Percentiles rank a stretch among this genome's conserved stretches.
Conservation (phyloP, 2,113 vertebrate species). For the Setophaga coronata region DNA sequence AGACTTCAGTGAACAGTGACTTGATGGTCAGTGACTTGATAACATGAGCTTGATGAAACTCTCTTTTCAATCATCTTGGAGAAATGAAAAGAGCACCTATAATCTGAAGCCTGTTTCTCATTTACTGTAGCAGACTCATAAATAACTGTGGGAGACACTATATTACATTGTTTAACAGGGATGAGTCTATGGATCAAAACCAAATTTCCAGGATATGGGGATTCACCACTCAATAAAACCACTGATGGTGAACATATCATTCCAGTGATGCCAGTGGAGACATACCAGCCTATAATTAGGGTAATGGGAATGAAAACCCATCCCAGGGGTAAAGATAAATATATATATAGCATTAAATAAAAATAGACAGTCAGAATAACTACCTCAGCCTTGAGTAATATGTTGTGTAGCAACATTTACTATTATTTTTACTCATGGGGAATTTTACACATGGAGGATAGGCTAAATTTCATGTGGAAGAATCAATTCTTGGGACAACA, state of each 20-base stretch:
- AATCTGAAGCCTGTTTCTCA: background rate
- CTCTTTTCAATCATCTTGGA: background rate
- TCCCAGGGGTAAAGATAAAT: background rate
- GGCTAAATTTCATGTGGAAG: constrained; percentile 9
- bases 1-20: background rate
- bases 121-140: background rate
- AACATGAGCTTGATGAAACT: background rate
- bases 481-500: constrained; percentile 23
- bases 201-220: background rate
- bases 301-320: constrained; percentile 6
- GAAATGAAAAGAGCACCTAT: background rate
- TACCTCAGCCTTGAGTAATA: background rate
- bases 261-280: background rate
- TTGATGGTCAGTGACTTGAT: background rate
- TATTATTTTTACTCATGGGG: constrained; percentile 27
- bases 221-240: background rate
- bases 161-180: background rate
- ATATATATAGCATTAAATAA: constrained; percentile 52
- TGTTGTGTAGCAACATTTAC: constrained; percentile 10
- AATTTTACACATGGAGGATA: constrained; percentile 8
- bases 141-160: background rate
- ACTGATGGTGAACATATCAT: background rate
- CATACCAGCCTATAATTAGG: background rate
- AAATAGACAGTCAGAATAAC: constrained; percentile 22
- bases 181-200: background rate